Evolutionary conservation across 1,140 invertebrate genomes (phyloP), one percentile per base, ranked within the genome.

Genomic region (Trichonephila inaurata): DNA sequence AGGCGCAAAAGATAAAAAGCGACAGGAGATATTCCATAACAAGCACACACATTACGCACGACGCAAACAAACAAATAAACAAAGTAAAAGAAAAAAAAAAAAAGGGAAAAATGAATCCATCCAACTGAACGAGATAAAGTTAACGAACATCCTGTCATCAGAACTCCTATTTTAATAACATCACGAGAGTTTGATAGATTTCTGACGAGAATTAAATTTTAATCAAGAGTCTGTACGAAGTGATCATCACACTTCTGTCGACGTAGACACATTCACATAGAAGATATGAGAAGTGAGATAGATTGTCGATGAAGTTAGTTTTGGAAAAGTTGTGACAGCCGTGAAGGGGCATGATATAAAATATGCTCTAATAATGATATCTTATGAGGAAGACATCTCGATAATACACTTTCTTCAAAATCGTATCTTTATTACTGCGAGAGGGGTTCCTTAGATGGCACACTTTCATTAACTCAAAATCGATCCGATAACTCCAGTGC

Each of bases 181-280:
- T 88, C 86, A 64, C 33, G 86, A 88, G 86, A 88, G 51, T 88
- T 88, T 64, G 86, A 88, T 88, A 62, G 86, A 88, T 88, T 88
- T 88, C 86, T 88, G 86, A 88, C 86, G 86, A 88, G 86, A 88
- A 88, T 88, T 88, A 88, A 88, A 88, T 88, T 88, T 88, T 88
- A 88, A 88, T 88, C 86, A 88, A 62, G 40, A 64, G 60, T n/a
- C 16, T 24, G 2, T 66, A 61, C 33, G 12, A 66, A 88, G 60
- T 88, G 44, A 88, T 88, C 86, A 64, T 88, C 28, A 64, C 61
- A 19, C 62, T 64, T 64, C 86, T 44, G 33, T 24, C 82, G 19
- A 33, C 86, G 60, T 60, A 66, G 18, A 33, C 33, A 12, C 40
- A 60, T 60, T 58, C 82, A 85, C 58, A 85, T 24, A 12, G 82